These are phyloP conservation scores for Sus cebifrons DNA, from an alignment of 2,797 vertebrate species.

Conservation along the genomic window DNA sequence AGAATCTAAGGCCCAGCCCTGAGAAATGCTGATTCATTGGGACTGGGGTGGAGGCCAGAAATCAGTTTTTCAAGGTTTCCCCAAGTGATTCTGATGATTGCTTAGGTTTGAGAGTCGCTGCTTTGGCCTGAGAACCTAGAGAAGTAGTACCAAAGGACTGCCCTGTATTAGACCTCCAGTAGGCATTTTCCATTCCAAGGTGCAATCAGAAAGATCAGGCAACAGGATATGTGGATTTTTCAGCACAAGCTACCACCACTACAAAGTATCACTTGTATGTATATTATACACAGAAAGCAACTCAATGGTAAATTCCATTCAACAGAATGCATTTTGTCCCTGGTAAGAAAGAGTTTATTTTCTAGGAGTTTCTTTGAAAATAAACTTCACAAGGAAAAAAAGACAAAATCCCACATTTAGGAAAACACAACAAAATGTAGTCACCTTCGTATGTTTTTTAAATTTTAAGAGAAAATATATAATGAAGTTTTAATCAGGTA, in stretches of 20 bases:
- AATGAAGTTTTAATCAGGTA: constrained; percentile 63
- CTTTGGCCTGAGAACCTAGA: neutral
- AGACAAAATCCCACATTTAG: neutral
- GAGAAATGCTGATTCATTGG: neutral
- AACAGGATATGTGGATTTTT: neutral
- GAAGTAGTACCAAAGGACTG: neutral
- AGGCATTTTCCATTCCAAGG: constrained; percentile 5
- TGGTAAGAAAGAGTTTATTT: neutral
- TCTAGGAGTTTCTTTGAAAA: constrained; percentile 62
- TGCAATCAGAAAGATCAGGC: neutral
- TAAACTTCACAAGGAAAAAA: neutral
- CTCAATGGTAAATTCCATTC: neutral
- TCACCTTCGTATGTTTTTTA: constrained; percentile 60
- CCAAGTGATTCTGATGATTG: neutral
- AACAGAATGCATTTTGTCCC: constrained; percentile 2
- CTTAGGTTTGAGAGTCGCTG: neutral
- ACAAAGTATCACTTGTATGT: neutral
- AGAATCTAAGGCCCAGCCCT: neutral
- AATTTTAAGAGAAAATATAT: constrained; percentile 68
- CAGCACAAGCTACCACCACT: neutral
- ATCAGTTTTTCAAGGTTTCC: neutral
- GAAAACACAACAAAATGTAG: constrained; percentile 16
- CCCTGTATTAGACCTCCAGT: neutral
- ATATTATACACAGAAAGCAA: constrained; percentile 22
- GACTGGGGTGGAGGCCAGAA: neutral